Conservation (phyloP, 2,888 invertebrate species). For the Amphipyra berbera region DNA sequence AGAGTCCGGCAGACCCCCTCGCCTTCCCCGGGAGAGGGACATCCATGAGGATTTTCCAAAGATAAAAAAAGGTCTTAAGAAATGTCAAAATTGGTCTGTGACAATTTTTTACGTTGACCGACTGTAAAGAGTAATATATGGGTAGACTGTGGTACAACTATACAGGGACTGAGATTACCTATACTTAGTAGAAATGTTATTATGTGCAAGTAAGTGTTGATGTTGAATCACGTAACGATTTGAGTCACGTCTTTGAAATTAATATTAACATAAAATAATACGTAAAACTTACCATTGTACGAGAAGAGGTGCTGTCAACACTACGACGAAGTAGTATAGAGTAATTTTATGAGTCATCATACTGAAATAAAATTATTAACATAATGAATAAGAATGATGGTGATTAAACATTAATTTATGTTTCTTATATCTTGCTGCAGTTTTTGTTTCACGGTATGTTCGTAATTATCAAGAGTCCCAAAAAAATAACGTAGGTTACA, state of each 20-base stretch:
- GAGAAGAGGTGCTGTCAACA: slow-evolving; percentile 69
- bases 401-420: slow-evolving; percentile 4
- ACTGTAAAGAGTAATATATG: no score
- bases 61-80: no score
- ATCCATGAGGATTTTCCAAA: no score
- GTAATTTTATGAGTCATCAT: slow-evolving; percentile 72
- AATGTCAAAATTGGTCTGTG: no score
- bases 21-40: no score
- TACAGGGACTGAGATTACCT: no score
- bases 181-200: no score
- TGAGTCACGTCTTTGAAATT: not conserved
- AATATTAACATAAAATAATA: slow-evolving; percentile 10
- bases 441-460: slow-evolving; percentile 2
- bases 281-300: slow-evolving; percentile 77
- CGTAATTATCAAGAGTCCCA: slow-evolving; percentile 1
- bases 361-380: slow-evolving; percentile 73
- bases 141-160: no score
- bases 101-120: no score
- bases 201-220: not conserved
- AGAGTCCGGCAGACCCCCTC: no score
- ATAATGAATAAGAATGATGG: slow-evolving; percentile 3
- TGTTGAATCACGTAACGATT: not conserved
- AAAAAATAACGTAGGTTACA: no score
- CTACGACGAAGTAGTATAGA: slow-evolving; percentile 66
- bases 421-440: slow-evolving; percentile 6